Conservation (phyloP, 2,113 vertebrate genomes). For the Mustela nigripes region DNA sequence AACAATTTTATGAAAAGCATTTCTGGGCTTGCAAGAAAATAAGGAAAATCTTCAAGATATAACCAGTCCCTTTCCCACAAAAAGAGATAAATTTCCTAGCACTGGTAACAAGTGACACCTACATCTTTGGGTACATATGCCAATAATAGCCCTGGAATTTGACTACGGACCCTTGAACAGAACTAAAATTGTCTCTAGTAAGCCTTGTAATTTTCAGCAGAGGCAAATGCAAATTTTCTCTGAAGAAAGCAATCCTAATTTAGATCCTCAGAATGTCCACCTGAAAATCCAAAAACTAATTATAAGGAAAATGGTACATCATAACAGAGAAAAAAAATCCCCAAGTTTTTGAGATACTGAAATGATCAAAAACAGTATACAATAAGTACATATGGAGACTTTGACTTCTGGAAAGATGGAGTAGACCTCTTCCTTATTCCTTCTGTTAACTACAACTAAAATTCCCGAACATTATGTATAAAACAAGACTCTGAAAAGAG, state of each 20-base stretch:
- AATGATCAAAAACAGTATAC: background rate
- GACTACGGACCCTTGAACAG: background rate
- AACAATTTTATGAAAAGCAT: background rate
- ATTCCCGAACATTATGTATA: background rate
- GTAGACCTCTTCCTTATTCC: background rate
- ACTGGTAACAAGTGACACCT: background rate
- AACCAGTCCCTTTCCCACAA: background rate
- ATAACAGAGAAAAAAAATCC: background rate
- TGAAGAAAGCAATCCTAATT: background rate
- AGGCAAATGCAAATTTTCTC: background rate
- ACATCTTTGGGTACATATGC: background rate
- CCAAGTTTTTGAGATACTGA: background rate
- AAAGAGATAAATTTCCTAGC: background rate
- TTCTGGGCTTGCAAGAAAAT: constrained; percentile 36
- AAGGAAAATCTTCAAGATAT: background rate
- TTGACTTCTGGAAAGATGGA: background rate
- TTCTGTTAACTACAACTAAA: background rate
- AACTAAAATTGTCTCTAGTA: background rate
- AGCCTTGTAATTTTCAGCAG: background rate
- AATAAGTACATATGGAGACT: background rate
- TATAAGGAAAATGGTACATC: background rate
- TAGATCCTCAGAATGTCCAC: background rate
- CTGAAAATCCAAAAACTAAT: background rate
- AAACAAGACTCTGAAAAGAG: background rate
- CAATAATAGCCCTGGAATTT: background rate